These are phyloP conservation scores for Rostratula benghalensis DNA, from an alignment of 2,113 vertebrate species.

Conservation along the genomic window DNA sequence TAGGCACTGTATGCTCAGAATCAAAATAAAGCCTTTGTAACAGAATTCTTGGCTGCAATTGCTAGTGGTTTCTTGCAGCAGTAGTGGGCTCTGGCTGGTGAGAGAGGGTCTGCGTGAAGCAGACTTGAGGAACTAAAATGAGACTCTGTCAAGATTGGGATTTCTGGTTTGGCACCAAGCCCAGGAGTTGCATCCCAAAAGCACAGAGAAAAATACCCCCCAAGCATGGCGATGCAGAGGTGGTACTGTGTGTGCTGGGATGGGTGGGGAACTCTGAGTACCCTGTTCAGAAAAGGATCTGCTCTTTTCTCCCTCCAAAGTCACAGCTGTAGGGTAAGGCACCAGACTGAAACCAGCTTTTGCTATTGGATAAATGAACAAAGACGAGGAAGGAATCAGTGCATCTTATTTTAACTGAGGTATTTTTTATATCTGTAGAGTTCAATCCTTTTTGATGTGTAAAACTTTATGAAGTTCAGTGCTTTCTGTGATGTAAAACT, in stretches of 20 bases:
- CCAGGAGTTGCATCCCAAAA: neutral
- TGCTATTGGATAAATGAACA: neutral
- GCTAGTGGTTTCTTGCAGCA: neutral
- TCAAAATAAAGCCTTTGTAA: neutral
- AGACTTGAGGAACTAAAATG: neutral
- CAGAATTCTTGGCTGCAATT: neutral
- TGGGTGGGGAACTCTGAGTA: neutral
- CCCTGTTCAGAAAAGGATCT: neutral
- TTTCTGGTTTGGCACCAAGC: neutral
- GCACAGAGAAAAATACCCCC: neutral
- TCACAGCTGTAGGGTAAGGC: neutral
- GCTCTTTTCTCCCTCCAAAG: neutral
- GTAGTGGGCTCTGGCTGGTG: fast-evolving
- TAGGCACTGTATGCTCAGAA: neutral
- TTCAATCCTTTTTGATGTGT: neutral
- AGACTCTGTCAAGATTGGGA: neutral
- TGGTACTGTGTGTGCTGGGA: fast-evolving
- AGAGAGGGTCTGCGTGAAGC: neutral
- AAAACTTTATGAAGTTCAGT: neutral
- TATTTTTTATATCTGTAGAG: neutral
- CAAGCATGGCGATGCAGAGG: neutral
- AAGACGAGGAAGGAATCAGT: neutral
- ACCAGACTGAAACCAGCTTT: neutral
- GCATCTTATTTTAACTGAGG: neutral
- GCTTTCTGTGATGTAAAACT: neutral